Evolutionary conservation across 2,113 vertebrate species (phyloP).

Genomic region (Catagonus wagneri): DNA sequence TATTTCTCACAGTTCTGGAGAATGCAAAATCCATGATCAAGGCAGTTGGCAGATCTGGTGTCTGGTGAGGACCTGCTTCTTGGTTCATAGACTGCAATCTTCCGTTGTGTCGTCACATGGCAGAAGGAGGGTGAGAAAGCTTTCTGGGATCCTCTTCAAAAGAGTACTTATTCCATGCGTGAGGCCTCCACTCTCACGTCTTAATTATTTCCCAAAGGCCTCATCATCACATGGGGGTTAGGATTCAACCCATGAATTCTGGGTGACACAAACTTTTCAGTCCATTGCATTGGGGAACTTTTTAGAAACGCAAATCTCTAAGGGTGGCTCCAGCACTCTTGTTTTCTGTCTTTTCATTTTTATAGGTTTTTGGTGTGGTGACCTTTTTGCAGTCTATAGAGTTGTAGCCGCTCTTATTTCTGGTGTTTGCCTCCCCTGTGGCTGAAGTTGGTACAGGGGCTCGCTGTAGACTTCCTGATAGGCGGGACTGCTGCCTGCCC

Average conservation of each 20-base stretch:
- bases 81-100: neutral
- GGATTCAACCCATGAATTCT: neutral
- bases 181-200: neutral
- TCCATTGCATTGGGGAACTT: neutral
- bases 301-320: neutral
- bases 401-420: too few relatives aligned
- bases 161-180: neutral
- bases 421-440: too few relatives aligned
- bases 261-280: neutral
- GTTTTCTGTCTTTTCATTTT: too few relatives aligned
- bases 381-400: too few relatives aligned
- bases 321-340: neutral
- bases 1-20: neutral
- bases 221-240: neutral
- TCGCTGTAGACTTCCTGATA: too few relatives aligned
- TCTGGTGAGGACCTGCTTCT: neutral
- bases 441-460: too few relatives aligned
- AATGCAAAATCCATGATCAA: neutral
- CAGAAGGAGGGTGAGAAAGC: neutral
- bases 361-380: too few relatives aligned
- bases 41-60: neutral
- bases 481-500: too few relatives aligned
- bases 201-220: neutral
- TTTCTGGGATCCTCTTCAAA: neutral
- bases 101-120: neutral